phyloP scores from a whole-genome alignment of 1,140 invertebrate species.

The Orchesella cincta region DNA sequence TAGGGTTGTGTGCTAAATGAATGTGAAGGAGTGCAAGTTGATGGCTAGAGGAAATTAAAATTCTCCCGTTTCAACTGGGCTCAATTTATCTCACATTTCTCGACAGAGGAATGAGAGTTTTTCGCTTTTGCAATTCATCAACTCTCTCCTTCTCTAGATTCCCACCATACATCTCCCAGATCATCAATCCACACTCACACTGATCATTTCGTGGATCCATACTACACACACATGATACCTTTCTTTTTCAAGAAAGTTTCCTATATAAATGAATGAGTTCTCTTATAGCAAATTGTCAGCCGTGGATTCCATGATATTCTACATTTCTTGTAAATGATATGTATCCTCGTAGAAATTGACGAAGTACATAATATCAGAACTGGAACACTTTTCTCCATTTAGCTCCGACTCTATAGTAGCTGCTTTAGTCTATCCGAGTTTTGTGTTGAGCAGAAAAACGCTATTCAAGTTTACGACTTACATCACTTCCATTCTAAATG shows the following conservation, averaged over 20 bases:
- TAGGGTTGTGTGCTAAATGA: conserved; percentile 1
- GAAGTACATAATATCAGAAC: neutral
- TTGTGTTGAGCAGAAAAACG: no score
- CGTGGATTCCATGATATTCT: conserved; percentile 1
- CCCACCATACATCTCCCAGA: conserved; percentile 52
- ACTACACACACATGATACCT: neutral
- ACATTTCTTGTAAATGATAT: conserved; percentile 1
- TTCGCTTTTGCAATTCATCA: conserved; percentile 52
- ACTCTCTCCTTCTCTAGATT: conserved; percentile 43
- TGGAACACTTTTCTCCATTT: no score
- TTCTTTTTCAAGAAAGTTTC: neutral
- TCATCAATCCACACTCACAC: conserved; percentile 52
- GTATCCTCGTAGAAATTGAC: neutral
- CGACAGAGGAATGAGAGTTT: conserved; percentile 51
- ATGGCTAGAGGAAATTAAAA: conserved; percentile 50
- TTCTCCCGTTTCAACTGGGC: conserved; percentile 46
- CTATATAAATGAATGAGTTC: neutral
- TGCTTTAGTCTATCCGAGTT: no score
- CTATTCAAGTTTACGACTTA: neutral
- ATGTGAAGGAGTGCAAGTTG: conserved; percentile 1
- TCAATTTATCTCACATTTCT: conserved; percentile 50
- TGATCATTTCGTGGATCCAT: neutral
- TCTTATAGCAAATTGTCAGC: conserved; percentile 19
- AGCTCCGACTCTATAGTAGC: no score
- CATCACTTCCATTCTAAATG: conserved; percentile 37